phyloP scores from a whole-genome alignment of 1,140 invertebrate genomes.

The Thaumatotibia leucotreta region DNA sequence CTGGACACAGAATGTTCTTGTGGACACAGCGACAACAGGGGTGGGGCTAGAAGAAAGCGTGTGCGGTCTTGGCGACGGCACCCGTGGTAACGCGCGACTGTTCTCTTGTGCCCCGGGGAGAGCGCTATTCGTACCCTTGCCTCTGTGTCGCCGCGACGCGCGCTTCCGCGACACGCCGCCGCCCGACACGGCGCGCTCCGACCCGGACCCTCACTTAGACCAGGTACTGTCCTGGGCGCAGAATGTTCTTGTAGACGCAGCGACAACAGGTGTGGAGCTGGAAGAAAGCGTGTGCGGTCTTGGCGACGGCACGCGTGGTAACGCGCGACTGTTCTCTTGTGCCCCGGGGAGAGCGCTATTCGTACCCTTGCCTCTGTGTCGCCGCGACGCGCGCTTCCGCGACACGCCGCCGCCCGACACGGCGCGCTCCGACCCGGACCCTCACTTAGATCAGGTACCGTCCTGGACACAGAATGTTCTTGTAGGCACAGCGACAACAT shows the following conservation, averaged over 20 bases:
- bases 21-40: background rate
- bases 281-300: slow-evolving; percentile 85
- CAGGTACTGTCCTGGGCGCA: too few relatives aligned
- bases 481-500: background rate
- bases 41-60: too few relatives aligned
- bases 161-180: too few relatives aligned
- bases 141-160: too few relatives aligned
- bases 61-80: too few relatives aligned
- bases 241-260: slow-evolving; percentile 41
- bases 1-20: too few relatives aligned
- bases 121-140: too few relatives aligned
- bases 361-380: slow-evolving; percentile 85
- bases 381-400: slow-evolving; percentile 86
- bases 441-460: slow-evolving; percentile 59
- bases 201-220: too few relatives aligned
- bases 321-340: slow-evolving; percentile 84
- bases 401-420: slow-evolving; percentile 77
- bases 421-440: slow-evolving; percentile 14
- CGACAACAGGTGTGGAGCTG: slow-evolving; percentile 79
- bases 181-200: too few relatives aligned
- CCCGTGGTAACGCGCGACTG: too few relatives aligned
- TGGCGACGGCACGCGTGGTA: slow-evolving; percentile 87
- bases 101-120: too few relatives aligned
- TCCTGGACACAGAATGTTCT: background rate
- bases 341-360: slow-evolving; percentile 85